Percentiles rank a stretch among this genome's conserved stretches.
Conservation (phyloP, 2,888 invertebrate genomes). For the Drosophila lacicola region DNA sequence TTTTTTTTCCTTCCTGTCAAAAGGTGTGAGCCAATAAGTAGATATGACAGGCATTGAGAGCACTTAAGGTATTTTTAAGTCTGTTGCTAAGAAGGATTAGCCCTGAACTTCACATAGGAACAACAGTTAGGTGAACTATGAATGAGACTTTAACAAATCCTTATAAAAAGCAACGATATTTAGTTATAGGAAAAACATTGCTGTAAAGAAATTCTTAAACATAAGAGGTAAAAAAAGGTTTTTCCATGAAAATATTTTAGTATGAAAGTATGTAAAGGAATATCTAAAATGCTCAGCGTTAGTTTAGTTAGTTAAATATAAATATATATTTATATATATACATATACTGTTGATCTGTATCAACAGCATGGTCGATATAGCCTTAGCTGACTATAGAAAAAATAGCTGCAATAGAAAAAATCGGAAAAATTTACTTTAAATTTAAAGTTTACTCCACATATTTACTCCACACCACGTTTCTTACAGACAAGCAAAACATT, state of each 20-base stretch:
- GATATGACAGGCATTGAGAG: slow-evolving; percentile 33
- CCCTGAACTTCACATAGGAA: background rate
- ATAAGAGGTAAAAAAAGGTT: background rate
- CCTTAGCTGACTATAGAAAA: too few species aligned
- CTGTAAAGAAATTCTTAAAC: background rate
- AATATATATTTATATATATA: too few species aligned
- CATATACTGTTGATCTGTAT: too few species aligned
- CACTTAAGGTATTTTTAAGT: slow-evolving; percentile 32
- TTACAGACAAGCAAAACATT: too few species aligned
- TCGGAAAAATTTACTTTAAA: too few species aligned
- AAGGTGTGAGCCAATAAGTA: slow-evolving; percentile 12
- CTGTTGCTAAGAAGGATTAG: slow-evolving; percentile 37
- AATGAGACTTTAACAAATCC: too few species aligned
- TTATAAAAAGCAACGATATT: background rate
- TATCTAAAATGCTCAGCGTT: background rate
- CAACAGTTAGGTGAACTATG: slow-evolving; percentile 3
- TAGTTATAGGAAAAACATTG: background rate
- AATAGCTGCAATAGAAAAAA: too few species aligned
- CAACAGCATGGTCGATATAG: too few species aligned
- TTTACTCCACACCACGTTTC: too few species aligned
- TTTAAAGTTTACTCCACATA: too few species aligned
- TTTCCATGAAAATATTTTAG: background rate
- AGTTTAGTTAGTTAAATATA: background rate
- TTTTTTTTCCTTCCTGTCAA: background rate
- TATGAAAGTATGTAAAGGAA: background rate